phyloP scores from a whole-genome alignment of 2,797 vertebrate species.

The Carduelis carduelis region DNA sequence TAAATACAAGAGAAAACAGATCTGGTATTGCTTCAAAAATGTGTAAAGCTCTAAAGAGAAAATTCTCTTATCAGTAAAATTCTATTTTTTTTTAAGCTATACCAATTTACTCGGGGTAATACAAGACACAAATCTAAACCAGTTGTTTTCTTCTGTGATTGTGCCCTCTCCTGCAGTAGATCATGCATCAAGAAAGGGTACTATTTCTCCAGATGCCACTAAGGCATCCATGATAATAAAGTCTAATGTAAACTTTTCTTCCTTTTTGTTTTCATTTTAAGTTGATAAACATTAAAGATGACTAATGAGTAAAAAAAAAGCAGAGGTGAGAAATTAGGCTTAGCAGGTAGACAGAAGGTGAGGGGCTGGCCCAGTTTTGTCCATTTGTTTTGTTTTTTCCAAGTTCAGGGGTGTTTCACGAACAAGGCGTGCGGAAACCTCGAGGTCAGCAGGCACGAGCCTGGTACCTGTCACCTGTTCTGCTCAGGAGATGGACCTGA shows the following conservation, averaged over 20 bases:
- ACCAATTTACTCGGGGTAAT: background rate
- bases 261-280: background rate
- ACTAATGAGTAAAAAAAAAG: background rate
- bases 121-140: background rate
- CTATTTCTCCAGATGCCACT: background rate
- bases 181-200: background rate
- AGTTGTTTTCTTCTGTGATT: background rate
- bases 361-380: background rate
- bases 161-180: background rate
- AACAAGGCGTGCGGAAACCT: background rate
- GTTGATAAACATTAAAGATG: background rate
- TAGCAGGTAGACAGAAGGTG: background rate
- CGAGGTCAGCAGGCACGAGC: fast-evolving
- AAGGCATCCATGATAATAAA: background rate
- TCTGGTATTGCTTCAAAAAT: background rate
- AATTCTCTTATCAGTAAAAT: background rate
- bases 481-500: background rate
- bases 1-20: background rate
- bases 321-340: background rate
- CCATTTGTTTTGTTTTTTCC: background rate
- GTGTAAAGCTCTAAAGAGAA: background rate
- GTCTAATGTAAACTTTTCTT: background rate
- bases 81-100: background rate
- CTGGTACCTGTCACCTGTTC: background rate
- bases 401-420: background rate